Evolutionary conservation across 2,888 invertebrate genomes (phyloP), one percentile per base, ranked within the genome.

Genomic region (Lycaena phlaeas): DNA sequence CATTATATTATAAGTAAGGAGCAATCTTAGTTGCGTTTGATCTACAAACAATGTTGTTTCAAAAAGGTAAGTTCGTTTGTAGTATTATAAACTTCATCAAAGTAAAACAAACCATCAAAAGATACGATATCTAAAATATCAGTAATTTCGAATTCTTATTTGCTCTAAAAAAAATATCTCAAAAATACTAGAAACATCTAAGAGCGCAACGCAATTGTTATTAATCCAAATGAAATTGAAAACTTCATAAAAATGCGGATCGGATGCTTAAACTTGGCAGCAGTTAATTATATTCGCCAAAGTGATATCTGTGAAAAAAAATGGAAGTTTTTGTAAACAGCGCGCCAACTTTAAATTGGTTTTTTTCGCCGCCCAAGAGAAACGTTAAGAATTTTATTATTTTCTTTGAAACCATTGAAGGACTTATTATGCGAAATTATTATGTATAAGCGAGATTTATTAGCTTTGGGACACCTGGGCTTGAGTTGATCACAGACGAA

Each of bases 291-390:
- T 66, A 62, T 62, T 64, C 56, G 49, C 46, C 53, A 57, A 61
- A 63, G 58, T 63, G 65, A 69, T 68, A 67, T 64, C 58, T 61
- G 54, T 53, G 50, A 57, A 60, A 61, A 64, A 65, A 59, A 37
- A 22, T 22, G 36, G 53, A 61, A 64, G 60, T 66, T 67, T 65
- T 46, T 46, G 65, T 67, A 68, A 68, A 68, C 66, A 69, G 57
- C 54, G 57, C 54, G 59, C 56, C 60, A 68, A 68, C 62, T 69
- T 68, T 64, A 68, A 68, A 68, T 68, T 66, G 67, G 62, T 59
- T 68, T 64, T 41, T 64, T 59, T 56, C 52, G 49, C 51, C 53
- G 55, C 54, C 55, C 51, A 48, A 46, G 47, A 53, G 49, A 49
- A 60, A 54, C 51, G 54, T 50, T 54, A 54, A 55, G 53, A 50